Evolutionary conservation across 2,113 vertebrate genomes (phyloP), one percentile per base, ranked within the genome.

Genomic region (Brachirus orientalis): DNA sequence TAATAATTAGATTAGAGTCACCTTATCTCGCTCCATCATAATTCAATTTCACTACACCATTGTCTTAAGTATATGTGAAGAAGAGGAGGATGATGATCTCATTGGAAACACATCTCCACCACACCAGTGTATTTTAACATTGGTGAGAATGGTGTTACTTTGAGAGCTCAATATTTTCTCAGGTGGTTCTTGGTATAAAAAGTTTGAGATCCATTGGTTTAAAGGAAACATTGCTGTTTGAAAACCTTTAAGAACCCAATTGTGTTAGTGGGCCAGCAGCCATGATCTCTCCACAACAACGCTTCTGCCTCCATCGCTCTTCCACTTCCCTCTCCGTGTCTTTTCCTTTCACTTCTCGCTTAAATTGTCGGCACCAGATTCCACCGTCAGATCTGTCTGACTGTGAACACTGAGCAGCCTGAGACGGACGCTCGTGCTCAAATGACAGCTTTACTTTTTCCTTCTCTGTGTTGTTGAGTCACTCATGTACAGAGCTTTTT

Each of bases 311-410:
- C 46, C 28, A 9, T 62, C 46, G 55, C 22, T 33, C n/a, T 4
- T 43, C 40, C 22, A 18, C 28, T 17, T n/a, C 43, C 52, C 44
- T 63, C 53, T 58, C 8, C 47, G 5, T 48, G 54, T 88, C 50
- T 70, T 78, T 79, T 75, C 45, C 75, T 59, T 18, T 61, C 51
- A 18, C 46, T 65, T 53, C 35, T 35, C 45, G 28, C 28, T 57
- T 62, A 51, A 54, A 45, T 53, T 22, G 36, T 36, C 28, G 54
- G 69, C 47, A 37, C 53, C 43, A 35, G 65, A 60, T 69, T 63
- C 40, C 57, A 74, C 72, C 76, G 69, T 74, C 79, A 67, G 69
- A 75, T 75, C 74, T 40, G 65, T 54, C 55, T 68, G 76, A 52
- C 48, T 80, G 69, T 70, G 77, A 84, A 59, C 57, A 18, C 16